Evolutionary conservation across 2,113 vertebrate genomes (phyloP), one percentile per base, ranked within the genome.

Genomic region (Todiramphus saurophagus): DNA sequence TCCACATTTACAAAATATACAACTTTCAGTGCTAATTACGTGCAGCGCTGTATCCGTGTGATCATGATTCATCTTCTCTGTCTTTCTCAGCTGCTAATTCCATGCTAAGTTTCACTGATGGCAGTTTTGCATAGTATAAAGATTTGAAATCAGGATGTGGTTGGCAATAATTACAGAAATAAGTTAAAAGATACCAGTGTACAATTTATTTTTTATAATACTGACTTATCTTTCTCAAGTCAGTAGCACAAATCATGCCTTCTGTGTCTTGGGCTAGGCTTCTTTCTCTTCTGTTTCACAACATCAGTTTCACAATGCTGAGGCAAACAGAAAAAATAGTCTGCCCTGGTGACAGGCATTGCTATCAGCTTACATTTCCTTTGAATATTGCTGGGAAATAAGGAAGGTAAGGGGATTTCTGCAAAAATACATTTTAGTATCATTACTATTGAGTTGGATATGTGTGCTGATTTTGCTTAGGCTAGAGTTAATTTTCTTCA

Each of bases 241-340:
- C n/a, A 86, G 79, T 68, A 86, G 79, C 39, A 83, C 73, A 88
- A 86, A 86, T 86, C 5, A 5, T 27, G 7, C 39, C 5, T 68
- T 81, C 92, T 77, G n/a, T 39, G 39, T 83, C 46, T 94, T 86
- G 43, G 72, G 46, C 59, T 80, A 46, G 63, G 68, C 48, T 62
- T 83, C 59, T 90, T 94, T 93, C 59, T 67, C 43, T n/a, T 74
- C 28, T 86, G 17, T 96, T 96, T 95, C 93, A 83, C 88, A 94
- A 95, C 48, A 35, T 25, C 33, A 28, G 60, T 96, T 95, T 95
- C 92, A 96, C 88, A 97, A 94, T 4, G 6, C 19, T 77, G 79
- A 77, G 44, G 37, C 43, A 64, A 95, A 90, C 17, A 87, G 58
- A 64, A 46, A 80, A 77, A 77, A 21, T 46, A 70, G 76, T 81